These are phyloP conservation scores for Nemoura dubitans DNA, from an alignment of 2,888 invertebrate genomes.

Conservation along the genomic window DNA sequence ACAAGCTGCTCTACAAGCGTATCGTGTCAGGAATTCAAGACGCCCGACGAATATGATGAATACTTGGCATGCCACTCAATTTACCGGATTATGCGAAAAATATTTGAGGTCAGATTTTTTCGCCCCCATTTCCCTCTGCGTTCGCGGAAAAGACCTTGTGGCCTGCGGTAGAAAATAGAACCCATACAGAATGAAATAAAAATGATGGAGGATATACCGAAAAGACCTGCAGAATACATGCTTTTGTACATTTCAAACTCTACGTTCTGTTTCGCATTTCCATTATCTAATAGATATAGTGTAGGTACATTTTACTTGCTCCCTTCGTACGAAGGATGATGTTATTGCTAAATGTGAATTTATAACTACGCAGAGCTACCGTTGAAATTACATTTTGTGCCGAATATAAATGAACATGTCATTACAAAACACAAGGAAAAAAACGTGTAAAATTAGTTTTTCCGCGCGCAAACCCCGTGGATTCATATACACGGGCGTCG, in stretches of 20 bases:
- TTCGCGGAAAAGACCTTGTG: not conserved
- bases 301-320: not conserved
- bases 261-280: not conserved
- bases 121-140: not conserved
- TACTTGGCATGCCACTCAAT: constrained; percentile 12
- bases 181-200: not conserved
- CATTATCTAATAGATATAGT: not conserved
- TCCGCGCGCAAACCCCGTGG: not conserved
- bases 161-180: not conserved
- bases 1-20: not conserved
- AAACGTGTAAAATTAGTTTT: constrained; percentile 35
- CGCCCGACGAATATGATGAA: not conserved
- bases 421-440: constrained; percentile 23
- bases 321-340: not conserved
- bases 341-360: constrained; percentile 32
- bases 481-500: constrained; percentile 21
- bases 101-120: not conserved
- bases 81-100: not conserved
- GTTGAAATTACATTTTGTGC: constrained; percentile 26
- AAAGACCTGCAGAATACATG: too few relatives aligned
- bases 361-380: not conserved
- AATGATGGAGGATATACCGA: not conserved
- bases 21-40: not conserved
- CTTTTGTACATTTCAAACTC: too few relatives aligned
- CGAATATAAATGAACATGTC: constrained; percentile 38